Base-by-base conservation (phyloP, 2,797 vertebrate species). In the Eurystomus glaucurus region DNA sequence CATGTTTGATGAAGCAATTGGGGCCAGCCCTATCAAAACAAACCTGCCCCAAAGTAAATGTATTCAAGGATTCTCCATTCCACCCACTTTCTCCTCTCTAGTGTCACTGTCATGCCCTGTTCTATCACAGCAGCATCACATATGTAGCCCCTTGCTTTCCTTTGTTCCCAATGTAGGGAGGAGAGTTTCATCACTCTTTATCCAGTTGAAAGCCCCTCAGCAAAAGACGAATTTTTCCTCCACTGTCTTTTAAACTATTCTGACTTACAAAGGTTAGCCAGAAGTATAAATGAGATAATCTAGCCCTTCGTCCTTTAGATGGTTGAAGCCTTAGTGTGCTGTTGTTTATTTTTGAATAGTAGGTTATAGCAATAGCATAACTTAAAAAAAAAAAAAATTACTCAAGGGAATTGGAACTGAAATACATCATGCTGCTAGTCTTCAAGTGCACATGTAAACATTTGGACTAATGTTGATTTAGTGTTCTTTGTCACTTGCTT, bases 371-470 rank as follows among this genome's bases (percentile, higher is more conserved):
- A 69, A 37, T 6, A 77, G 26, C 11, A 35, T 43, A 51, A 22
- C 14, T 85, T n/a, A 0, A 52, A 70, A 48, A 48, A 9, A 1
- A 4, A 35, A 35, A 35, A 35, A 35, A 35, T 37, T 37, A 46
- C 85, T 66, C 41, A 57, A 52, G 11, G 21, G 50, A 92, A 72
- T 10, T 16, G 54, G 51, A 78, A 57, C 37, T 85, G 76, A 92
- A 89, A 61, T 57, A 71, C n/a, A 61, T 65, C 37, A 23, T 1
- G 7, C 28, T 90, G 78, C 78, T 74, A 84, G 58, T 48, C 25
- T 92, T 84, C 52, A 81, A 78, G 26, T 54, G 60, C 29, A 68
- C 84, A 89, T 20, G 88, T 55, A 92, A 96, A 93, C 58, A 85
- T n/a, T 48, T 43, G 39, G 28, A 86, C 51, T 52, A 93, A 91